Conservation (phyloP, 2,797 vertebrate genomes). For the Lepus oiostolus region DNA sequence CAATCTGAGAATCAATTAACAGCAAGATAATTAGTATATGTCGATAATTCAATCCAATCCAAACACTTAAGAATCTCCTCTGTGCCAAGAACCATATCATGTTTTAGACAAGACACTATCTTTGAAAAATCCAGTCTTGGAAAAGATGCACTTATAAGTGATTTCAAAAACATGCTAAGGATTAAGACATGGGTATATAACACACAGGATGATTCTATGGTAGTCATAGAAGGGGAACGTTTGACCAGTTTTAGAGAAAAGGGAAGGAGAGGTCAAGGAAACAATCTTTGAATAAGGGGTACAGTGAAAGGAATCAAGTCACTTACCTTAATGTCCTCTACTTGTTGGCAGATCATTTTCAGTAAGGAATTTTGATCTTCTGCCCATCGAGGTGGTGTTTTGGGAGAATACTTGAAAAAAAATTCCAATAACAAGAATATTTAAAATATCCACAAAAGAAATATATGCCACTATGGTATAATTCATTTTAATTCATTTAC, state of each 20-base stretch:
- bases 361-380: conserved; percentile 97
- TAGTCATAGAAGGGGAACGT: neutral
- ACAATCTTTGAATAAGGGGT: neutral
- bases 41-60: conserved; percentile 27
- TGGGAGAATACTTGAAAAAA: conserved; percentile 93
- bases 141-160: neutral
- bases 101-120: conserved; percentile 17
- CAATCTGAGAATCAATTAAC: neutral
- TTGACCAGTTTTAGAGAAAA: conserved; percentile 40
- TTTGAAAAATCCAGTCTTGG: conserved; percentile 1
- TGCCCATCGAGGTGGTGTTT: conserved; percentile 97
- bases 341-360: conserved; percentile 97
- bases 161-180: conserved; percentile 11
- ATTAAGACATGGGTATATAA: neutral
- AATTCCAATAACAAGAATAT: neutral
- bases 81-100: neutral
- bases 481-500: neutral
- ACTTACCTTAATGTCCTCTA: conserved; percentile 97
- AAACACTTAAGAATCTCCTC: neutral
- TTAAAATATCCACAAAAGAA: conserved; percentile 47
- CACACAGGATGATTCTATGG: neutral
- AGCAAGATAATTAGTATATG: neutral
- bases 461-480: neutral
- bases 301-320: conserved; percentile 34
- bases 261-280: neutral